Conservation (phyloP, 53 echinoderm and acorn worm genomes). For the Astropecten irregularis region DNA sequence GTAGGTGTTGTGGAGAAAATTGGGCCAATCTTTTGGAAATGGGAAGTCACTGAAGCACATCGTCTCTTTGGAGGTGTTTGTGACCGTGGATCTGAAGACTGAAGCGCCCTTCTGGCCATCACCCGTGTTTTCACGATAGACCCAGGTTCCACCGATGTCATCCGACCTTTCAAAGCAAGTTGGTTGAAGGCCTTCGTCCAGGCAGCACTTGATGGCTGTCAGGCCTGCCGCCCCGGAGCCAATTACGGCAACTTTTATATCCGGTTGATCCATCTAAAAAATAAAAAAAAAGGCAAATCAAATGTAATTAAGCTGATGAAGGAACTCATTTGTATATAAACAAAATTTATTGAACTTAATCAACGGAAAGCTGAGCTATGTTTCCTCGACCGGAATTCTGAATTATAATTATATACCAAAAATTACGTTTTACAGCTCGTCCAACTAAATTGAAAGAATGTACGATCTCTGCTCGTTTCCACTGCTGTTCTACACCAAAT, state of each 20-base stretch:
- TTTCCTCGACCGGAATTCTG: no score
- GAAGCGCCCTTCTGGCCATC: neutral
- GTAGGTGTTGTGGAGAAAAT: conserved; percentile 58
- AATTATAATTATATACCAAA: no score
- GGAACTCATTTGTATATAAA: no score
- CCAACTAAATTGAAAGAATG: no score
- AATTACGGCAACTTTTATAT: conserved; percentile 63
- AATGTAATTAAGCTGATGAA: no score
- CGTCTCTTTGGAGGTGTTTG: conserved; percentile 68
- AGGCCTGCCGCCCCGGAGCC: conserved; percentile 76
- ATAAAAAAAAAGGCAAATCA: no score
- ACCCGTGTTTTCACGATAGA: conserved; percentile 49
- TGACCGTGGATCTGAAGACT: conserved; percentile 67
- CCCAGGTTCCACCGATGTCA: conserved; percentile 73
- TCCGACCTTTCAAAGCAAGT: conserved; percentile 76
- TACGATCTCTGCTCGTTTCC: no score
- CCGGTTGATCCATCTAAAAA: neutral
- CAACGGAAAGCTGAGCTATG: no score
- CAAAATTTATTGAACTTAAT: no score
- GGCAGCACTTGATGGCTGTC: conserved; percentile 71
- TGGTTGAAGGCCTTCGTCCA: no score
- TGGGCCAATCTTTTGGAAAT: conserved; percentile 74
- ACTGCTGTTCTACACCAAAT: no score
- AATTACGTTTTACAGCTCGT: no score
- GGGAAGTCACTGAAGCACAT: conserved; percentile 85